Conservation (phyloP, 2,113 vertebrate species). For the Callipepla californica region DNA sequence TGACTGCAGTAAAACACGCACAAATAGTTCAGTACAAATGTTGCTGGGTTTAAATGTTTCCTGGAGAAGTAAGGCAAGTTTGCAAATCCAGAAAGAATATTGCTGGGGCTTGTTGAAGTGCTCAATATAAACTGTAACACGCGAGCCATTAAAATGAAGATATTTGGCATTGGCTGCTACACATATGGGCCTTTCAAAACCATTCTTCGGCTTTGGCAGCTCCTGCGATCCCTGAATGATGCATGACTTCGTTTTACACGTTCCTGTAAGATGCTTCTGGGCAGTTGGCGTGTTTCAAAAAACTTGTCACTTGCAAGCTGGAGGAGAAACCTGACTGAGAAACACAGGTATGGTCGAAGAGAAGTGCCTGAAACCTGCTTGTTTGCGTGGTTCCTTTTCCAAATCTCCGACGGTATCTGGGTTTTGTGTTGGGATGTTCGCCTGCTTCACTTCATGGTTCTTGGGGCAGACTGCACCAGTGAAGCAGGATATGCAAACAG, state of each 20-base stretch:
- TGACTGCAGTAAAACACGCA: background rate
- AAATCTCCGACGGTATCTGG: conserved; percentile 7
- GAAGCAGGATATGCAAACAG: conserved; percentile 53
- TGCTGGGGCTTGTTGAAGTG: conserved; percentile 6
- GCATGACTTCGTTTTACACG: conserved; percentile 17
- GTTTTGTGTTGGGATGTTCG: background rate
- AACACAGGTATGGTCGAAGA: background rate
- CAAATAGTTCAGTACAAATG: background rate
- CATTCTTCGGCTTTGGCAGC: conserved; percentile 45
- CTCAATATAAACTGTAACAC: conserved; percentile 25
- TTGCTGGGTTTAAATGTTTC: conserved; percentile 11
- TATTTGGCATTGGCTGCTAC: conserved; percentile 47
- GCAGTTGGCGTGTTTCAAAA: conserved; percentile 4
- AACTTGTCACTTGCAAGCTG: background rate
- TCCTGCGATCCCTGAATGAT: conserved; percentile 34
- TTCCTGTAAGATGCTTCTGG: conserved; percentile 47
- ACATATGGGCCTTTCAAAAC: conserved; percentile 65
- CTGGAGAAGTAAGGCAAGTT: background rate
- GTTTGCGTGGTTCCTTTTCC: background rate
- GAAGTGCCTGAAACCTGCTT: background rate
- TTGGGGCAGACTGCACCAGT: conserved; percentile 41
- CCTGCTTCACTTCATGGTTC: background rate
- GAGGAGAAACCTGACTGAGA: conserved; percentile 20
- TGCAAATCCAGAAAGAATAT: background rate
- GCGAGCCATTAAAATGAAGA: conserved; percentile 53